These are phyloP conservation scores for Octonoba sinensis DNA, from an alignment of 2,888 invertebrate genomes.

Conservation along the genomic window DNA sequence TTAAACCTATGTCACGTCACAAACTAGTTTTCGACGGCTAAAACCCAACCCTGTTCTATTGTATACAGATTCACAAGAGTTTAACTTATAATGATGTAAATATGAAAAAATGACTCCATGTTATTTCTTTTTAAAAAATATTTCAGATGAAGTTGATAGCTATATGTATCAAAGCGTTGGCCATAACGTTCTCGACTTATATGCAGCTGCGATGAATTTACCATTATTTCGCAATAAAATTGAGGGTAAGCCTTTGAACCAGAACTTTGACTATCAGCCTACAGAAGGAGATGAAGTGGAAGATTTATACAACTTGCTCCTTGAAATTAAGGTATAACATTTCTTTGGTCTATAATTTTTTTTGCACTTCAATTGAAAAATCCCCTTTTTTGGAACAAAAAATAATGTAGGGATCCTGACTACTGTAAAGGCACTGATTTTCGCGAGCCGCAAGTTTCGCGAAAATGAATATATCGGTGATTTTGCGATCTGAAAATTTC, in stretches of 20 bases:
- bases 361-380: background rate
- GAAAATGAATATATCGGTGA: too few relatives aligned
- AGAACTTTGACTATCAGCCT: slow-evolving; percentile 84
- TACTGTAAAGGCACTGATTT: background rate
- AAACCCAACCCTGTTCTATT: too few relatives aligned
- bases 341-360: background rate
- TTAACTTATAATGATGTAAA: too few relatives aligned
- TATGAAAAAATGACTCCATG: too few relatives aligned
- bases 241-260: slow-evolving; percentile 84
- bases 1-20: too few relatives aligned
- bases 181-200: slow-evolving; percentile 90
- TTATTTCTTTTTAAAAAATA: background rate
- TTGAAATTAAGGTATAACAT: slow-evolving; percentile 78
- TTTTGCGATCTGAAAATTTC: too few relatives aligned
- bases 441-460: too few relatives aligned
- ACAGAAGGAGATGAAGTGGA: slow-evolving; percentile 95
- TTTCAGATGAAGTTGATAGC: slow-evolving; percentile 89
- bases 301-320: slow-evolving; percentile 88
- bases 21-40: too few relatives aligned
- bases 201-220: slow-evolving; percentile 93
- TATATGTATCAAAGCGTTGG: slow-evolving; percentile 99
- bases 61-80: too few relatives aligned
- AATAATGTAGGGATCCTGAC: too few relatives aligned
- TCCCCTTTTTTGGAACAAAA: too few relatives aligned
- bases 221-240: slow-evolving; percentile 90